phyloP scores from a whole-genome alignment of 2,888 invertebrate genomes.

The Syritta pipiens region DNA sequence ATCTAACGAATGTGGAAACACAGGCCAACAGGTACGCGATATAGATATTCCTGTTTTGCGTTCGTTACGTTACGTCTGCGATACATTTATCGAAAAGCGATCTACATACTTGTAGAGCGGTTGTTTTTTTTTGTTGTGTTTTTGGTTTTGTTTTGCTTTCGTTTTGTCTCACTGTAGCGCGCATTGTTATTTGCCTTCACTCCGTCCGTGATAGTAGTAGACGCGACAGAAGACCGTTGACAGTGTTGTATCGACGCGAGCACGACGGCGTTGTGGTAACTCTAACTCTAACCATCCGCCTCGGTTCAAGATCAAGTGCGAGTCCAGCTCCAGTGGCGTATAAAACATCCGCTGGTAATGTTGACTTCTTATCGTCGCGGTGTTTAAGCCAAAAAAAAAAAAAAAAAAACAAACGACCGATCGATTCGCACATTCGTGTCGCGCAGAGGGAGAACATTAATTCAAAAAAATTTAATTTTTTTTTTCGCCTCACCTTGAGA shows the following conservation, averaged over 20 bases:
- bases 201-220: conserved; percentile 12
- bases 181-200: conserved; percentile 27
- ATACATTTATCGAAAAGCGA: conserved; percentile 46
- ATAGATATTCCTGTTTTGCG: conserved; percentile 37
- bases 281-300: conserved; percentile 38
- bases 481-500: no score
- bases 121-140: background rate
- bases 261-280: conserved; percentile 43
- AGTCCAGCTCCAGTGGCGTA: conserved; percentile 58
- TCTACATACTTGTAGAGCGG: conserved; percentile 14
- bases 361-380: conserved; percentile 44
- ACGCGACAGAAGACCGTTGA: conserved; percentile 51
- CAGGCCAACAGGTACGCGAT: conserved; percentile 29
- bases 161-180: conserved; percentile 10
- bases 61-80: conserved; percentile 55
- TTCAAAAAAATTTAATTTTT: conserved; percentile 30
- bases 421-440: background rate
- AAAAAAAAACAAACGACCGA: background rate
- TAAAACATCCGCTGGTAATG: conserved; percentile 62
- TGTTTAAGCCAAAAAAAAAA: conserved; percentile 1
- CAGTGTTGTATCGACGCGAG: conserved; percentile 47
- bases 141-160: conserved; percentile 21
- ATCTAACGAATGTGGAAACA: conserved; percentile 24
- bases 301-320: conserved; percentile 66
- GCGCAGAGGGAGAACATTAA: background rate